These are phyloP conservation scores for Diarsia rubi DNA, from an alignment of 2,888 invertebrate genomes.

Conservation along the genomic window DNA sequence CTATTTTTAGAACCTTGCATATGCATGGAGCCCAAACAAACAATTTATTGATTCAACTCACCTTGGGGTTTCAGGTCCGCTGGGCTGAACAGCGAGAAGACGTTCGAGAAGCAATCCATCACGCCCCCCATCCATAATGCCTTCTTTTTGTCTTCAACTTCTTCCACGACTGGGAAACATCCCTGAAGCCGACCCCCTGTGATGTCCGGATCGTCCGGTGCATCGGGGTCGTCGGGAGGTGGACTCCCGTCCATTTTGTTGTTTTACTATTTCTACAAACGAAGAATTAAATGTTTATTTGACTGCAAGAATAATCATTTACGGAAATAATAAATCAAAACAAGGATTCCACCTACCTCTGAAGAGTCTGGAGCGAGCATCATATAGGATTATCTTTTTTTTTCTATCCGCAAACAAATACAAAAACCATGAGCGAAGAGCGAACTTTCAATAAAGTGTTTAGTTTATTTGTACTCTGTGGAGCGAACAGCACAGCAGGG, in stretches of 20 bases:
- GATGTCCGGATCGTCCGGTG: constrained; percentile 50
- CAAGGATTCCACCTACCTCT: constrained; percentile 33
- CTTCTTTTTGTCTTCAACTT: constrained; percentile 85
- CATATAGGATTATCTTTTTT: constrained; percentile 17
- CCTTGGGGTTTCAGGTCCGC: constrained; percentile 93
- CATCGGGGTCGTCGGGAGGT: constrained; percentile 55
- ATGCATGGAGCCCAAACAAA: constrained; percentile 32
- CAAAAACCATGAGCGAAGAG: not conserved
- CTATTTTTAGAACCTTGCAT: constrained; percentile 57
- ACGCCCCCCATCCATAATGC: constrained; percentile 95
- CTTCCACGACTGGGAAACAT: constrained; percentile 51
- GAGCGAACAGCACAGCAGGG: too few relatives aligned
- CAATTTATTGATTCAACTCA: constrained; percentile 70
- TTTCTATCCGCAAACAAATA: not conserved
- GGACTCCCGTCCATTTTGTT: constrained; percentile 65
- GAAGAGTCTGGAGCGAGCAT: constrained; percentile 26
- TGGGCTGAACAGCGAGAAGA: constrained; percentile 96
- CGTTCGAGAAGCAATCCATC: constrained; percentile 96
- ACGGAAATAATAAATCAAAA: constrained; percentile 26
- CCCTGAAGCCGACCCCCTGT: constrained; percentile 68
- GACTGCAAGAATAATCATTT: not conserved
- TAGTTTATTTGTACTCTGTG: too few relatives aligned
- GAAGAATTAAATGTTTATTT: not conserved
- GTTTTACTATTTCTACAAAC: constrained; percentile 30
- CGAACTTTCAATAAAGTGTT: too few relatives aligned